phyloP scores from a whole-genome alignment of 2,797 vertebrate species.

The Glossophaga mutica region DNA sequence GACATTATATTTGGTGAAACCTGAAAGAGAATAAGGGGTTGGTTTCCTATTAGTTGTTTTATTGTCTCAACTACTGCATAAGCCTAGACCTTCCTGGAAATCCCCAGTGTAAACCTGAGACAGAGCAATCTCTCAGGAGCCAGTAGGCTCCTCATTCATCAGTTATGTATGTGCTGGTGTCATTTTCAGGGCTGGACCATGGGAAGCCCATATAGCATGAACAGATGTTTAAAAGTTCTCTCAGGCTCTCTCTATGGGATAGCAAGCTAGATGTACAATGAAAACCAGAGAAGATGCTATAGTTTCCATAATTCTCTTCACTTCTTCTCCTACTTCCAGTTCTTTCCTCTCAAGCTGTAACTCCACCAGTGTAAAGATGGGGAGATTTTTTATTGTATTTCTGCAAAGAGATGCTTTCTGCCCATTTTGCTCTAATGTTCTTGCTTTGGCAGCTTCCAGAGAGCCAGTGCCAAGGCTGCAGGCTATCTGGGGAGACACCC shows the following conservation, averaged over 20 bases:
- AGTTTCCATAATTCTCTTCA: not conserved
- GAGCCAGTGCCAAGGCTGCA: conserved; percentile 12
- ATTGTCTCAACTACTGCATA: conserved; percentile 74
- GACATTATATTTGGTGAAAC: conserved; percentile 73
- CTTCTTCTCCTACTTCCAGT: not conserved
- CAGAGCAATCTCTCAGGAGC: conserved; percentile 73
- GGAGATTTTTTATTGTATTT: not conserved
- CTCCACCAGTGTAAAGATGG: not conserved
- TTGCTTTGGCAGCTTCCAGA: conserved; percentile 26
- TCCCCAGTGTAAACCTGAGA: conserved; percentile 68
- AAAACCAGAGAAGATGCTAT: not conserved
- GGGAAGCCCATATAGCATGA: not conserved
- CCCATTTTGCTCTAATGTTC: not conserved
- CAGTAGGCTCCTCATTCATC: conserved; percentile 40
- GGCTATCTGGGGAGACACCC: conserved; percentile 57
- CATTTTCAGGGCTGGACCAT: not conserved
- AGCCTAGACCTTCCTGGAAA: conserved; percentile 76
- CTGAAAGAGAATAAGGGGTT: not conserved
- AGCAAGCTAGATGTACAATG: not conserved
- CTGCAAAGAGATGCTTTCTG: not conserved
- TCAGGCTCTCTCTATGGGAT: not conserved
- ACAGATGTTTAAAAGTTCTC: conserved; percentile 52
- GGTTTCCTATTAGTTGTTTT: conserved; percentile 53
- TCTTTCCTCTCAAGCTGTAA: not conserved
- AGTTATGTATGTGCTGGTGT: not conserved